Evolutionary conservation across 2,113 vertebrate species (phyloP), one percentile per base, ranked within the genome.

Genomic region (Pseudopodoces humilis): DNA sequence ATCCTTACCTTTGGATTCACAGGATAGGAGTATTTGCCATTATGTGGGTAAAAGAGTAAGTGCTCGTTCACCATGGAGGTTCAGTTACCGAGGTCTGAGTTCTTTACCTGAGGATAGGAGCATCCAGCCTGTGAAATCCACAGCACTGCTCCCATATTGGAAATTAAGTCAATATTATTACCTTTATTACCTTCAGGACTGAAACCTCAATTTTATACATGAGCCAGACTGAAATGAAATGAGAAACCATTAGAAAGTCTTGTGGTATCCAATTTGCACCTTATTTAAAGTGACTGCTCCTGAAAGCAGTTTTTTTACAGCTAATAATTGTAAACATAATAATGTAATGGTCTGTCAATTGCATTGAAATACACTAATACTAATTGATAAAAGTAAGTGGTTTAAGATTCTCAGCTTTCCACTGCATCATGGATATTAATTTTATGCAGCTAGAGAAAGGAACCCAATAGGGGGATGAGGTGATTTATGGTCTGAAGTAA

Each of bases 251-350:
- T 92, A 67, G 47, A 91, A 39, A 58, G 46, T 50, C 59, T 92
- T 67, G 55, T 47, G 76, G 9, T 81, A 70, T 74, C 65, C 33
- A 27, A 90, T 94, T 70, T 77, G 59, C 31, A 72, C 87, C 70
- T 96, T 88, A 88, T 96, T 97, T 94, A 94, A 97, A 95, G 65
- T 65, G 63, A 55, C 72, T 94, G 58, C 63, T 88, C 37, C 59
- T 65, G 59, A 97, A 96, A 97, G 53, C 85, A 80, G 55, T 92
- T 94, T 97, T 39, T 95, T 96, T 94, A 62, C 62, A 86, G 64
- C 87, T 96, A 85, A 95, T 93, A 91, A 94, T 80, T 90, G 63
- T 90, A 95, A 96, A 89, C 49, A 83, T 70, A 67, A 72, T 86
- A 86, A 72, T 15, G 50, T 86, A 90, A 94, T 59, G 70, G 67